Base-by-base conservation (phyloP, 2,113 vertebrate genomes). In the Nerophis ophidion region DNA sequence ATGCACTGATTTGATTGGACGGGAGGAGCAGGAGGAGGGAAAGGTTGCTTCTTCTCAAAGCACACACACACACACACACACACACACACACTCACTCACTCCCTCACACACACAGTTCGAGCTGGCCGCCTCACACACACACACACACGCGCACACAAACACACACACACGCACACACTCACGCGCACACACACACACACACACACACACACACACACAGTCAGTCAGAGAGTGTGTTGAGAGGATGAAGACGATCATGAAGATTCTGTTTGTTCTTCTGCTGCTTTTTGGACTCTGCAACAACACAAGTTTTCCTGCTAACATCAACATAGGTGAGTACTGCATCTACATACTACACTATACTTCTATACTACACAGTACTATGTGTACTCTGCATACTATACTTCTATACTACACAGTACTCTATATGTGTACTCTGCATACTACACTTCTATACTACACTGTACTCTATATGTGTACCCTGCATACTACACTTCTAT, bases 311-410 rank as follows among this genome's bases (percentile, higher is more conserved):
- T 56, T 56, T 11, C 54, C 54, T 6, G 54, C 54, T 16, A 56
- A 38, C 54, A 16, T 56, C 54, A 56, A 42, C 54, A 44, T 56
- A 56, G 54, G 54, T 56, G 54, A 56, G 54, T 10, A 7, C 17
- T 7, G 9, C 48, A 50, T 19, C 12, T 9, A 26, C 9, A 49
- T 17, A 40, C 5, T 40, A 40, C 40, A 42, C 40, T 42, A 2
- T 44, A 12, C 40, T 44, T 26, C 26, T 26, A 26, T 26, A 26
- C 26, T 26, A 26, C 26, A 26, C 26, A 26, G 26, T 26, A 26
- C 10, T 5, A 42, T 12, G 11, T 42, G 40, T 42, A 26, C 19
- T 26, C 19, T 26, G 3, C 19, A 26, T 26, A 26, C 19, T 26
- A 26, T 26, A 26, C 19, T 26, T 26, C 19, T 26, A 26, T 26